These are phyloP conservation scores for Paramuricea clavata DNA, from an alignment of 92 coral and sea anemone species.

Conservation along the genomic window DNA sequence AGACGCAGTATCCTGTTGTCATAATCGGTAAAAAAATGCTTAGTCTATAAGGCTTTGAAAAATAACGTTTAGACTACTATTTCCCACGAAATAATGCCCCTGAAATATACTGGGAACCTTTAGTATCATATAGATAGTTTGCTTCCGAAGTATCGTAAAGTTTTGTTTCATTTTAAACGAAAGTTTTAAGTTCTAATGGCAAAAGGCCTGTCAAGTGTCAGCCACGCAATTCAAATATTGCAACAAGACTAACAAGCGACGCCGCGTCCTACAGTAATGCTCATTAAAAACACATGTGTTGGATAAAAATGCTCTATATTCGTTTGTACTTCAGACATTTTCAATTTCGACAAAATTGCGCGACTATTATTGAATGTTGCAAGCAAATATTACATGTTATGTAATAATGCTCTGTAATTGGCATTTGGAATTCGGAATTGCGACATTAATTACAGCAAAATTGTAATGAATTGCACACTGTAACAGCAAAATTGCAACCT, in stretches of 20 bases:
- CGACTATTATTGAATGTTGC: too few species aligned
- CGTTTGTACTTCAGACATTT: neutral
- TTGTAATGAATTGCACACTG: too few species aligned
- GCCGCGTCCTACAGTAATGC: neutral
- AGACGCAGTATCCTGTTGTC: neutral
- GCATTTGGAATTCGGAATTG: neutral
- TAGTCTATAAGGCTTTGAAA: too few species aligned
- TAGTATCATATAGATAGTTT: neutral
- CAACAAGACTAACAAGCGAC: conserved; percentile 4
- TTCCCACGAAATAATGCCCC: neutral
- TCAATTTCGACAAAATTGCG: neutral
- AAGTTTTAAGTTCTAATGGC: too few species aligned
- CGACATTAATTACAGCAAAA: too few species aligned
- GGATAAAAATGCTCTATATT: neutral
- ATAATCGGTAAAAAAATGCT: conserved; percentile 16
- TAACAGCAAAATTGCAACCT: neutral
- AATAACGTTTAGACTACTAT: too few species aligned
- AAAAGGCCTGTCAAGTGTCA: too few species aligned
- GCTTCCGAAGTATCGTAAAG: neutral
- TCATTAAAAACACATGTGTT: conserved; percentile 8
- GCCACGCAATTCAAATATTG: neutral
- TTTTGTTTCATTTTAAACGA: neutral
- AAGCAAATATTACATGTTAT: neutral
- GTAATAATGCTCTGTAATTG: neutral
- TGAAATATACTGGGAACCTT: neutral